Base-by-base conservation (phyloP, 2,888 invertebrate species). In the Agrotis puta region DNA sequence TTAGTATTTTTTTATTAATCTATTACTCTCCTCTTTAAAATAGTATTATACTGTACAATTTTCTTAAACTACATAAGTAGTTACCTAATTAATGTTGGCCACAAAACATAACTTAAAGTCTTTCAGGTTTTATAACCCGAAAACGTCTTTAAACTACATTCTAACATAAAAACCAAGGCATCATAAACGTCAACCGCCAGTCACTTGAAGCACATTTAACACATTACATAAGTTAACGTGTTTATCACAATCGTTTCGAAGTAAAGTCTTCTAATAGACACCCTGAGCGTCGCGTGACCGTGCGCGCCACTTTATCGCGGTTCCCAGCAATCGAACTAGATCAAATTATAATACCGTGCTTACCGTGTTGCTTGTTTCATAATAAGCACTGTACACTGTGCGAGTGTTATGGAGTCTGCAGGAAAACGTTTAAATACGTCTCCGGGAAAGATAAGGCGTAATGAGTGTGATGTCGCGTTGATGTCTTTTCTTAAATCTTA, bases 401-500 rank as follows among this genome's bases (percentile, higher is more conserved):
- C 56, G 72, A 72, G 64, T 63, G 47, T 79, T 77, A 64, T 67
- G 63, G 45, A 68, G 61, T 47, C 62, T 63, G 63, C 59, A 74
- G 73, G 67, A 64, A 77, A 77, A 77, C 74, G 59, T 73, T 80
- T 59, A 68, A 59, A 66, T 61, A 64, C 47, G 71, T 72, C 64
- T 63, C 69, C 63, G 64, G 61, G 18, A 71, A 68, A 79, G 70
- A 75, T 78, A 75, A 58, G 47, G 53, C 22, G 50, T 66, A 72
- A 77, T 74, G 27, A 73, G 70, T 64, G 61, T 70, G 73, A 69
- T 80, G 86, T 84, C 94, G 94, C 94, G 94, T 94, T 94, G 93
- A 94, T 88, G 91, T 94, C 94, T 94, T 94, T 94, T 92, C 87
- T 91, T 87, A 86, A 88, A 85, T 92, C 88, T 91, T 87, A 86